A percentile compares a stretch with the other conserved stretches of the same genome.
Conservation (phyloP, 2,797 vertebrate species). For the Clarias fuscus region DNA sequence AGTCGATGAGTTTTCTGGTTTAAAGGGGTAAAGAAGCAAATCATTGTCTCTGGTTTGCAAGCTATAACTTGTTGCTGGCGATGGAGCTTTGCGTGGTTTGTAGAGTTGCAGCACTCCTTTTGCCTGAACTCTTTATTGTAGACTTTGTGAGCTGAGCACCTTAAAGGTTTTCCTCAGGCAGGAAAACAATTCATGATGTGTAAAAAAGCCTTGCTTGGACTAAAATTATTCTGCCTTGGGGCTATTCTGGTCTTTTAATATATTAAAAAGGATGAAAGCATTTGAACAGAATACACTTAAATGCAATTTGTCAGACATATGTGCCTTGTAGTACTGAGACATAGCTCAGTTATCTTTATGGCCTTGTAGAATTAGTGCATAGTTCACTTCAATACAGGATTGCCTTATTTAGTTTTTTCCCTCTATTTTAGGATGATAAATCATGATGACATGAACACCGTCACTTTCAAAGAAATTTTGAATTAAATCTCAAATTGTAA, state of each 20-base stretch:
- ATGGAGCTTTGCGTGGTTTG: conserved; percentile 14
- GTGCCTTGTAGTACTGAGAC: neutral
- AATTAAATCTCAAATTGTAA: neutral
- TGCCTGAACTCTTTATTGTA: conserved; percentile 16
- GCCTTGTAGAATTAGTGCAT: neutral
- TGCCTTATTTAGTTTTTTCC: neutral
- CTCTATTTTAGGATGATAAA: neutral
- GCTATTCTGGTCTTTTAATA: neutral
- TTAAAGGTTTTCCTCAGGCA: neutral
- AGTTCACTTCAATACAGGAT: conserved; percentile 4
- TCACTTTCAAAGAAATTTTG: neutral
- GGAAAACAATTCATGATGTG: neutral
- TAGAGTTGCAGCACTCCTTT: conserved; percentile 1
- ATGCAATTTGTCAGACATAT: neutral
- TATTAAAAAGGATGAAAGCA: neutral
- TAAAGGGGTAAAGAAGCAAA: conserved; percentile 31
- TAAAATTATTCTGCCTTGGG: neutral
- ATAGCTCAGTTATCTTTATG: conserved; percentile 10
- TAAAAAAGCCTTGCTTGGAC: neutral
- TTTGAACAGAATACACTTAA: neutral
- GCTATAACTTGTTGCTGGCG: conserved; percentile 48
- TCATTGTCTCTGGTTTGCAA: conserved; percentile 47
- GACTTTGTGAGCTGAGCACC: neutral
- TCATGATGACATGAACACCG: neutral
- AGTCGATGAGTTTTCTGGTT: conserved; percentile 5